Evolutionary conservation across 2,113 vertebrate genomes (phyloP).

Genomic region (Dascyllus trimaculatus): DNA sequence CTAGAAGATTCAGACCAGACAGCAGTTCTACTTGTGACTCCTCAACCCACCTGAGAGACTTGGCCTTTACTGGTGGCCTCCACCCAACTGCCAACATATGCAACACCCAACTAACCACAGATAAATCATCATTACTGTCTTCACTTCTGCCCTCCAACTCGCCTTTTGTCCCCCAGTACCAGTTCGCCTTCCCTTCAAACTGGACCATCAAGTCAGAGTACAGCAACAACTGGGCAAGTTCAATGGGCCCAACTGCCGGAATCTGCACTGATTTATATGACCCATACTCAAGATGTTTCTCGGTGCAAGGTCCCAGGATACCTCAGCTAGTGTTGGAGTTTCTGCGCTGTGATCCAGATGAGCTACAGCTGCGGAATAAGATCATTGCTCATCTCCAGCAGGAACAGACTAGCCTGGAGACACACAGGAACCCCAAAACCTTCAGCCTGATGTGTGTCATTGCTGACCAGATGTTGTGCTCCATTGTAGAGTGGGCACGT

Average conservation of each 20-base stretch:
- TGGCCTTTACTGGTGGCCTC: slow-evolving; percentile 80
- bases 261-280: slow-evolving; percentile 79
- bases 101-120: slow-evolving; percentile 69
- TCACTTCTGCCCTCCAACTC: slow-evolving; percentile 20
- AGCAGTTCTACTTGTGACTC: slow-evolving; percentile 72
- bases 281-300: slow-evolving; percentile 67
- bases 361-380: slow-evolving; percentile 87
- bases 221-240: slow-evolving; percentile 79
- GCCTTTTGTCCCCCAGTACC: slow-evolving; percentile 66
- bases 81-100: slow-evolving; percentile 76
- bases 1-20: slow-evolving; percentile 31
- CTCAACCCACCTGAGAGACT: slow-evolving; percentile 79
- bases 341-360: slow-evolving; percentile 90
- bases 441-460: slow-evolving; percentile 91
- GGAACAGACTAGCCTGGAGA: slow-evolving; percentile 82
- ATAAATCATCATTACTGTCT: slow-evolving; percentile 68
- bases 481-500: slow-evolving; percentile 95
- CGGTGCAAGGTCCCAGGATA: slow-evolving; percentile 66
- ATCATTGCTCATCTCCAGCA: slow-evolving; percentile 88
- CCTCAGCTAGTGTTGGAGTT: slow-evolving; percentile 90
- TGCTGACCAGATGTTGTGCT: slow-evolving; percentile 93
- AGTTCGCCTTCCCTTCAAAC: slow-evolving; percentile 81
- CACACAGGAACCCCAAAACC: slow-evolving; percentile 81
- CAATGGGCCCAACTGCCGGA: slow-evolving; percentile 4
- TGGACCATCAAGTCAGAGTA: slow-evolving; percentile 90